phyloP scores from a whole-genome alignment of 2,797 vertebrate species.

The Perodicticus potto region DNA sequence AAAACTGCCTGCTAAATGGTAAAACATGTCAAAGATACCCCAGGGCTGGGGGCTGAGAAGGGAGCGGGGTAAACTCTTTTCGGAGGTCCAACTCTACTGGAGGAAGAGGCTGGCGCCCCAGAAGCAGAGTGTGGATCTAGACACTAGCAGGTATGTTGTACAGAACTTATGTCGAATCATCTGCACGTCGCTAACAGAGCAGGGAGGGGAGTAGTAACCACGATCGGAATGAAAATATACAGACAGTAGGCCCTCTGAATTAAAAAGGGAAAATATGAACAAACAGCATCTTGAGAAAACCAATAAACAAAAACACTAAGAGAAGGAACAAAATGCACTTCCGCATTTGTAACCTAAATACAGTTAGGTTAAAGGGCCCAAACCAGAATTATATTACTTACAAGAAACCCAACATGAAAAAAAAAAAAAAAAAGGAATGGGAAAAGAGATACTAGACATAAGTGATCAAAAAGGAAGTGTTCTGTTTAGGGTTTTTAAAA shows the following conservation, averaged over 20 bases:
- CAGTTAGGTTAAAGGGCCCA: neutral
- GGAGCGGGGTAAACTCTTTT: neutral
- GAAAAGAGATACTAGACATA: neutral
- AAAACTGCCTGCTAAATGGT: neutral
- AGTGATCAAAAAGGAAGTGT: neutral
- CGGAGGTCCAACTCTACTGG: neutral
- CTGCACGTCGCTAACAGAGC: neutral
- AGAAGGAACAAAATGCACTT: neutral
- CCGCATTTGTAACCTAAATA: neutral
- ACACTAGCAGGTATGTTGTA: neutral
- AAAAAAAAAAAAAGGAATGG: neutral
- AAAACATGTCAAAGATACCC: neutral
- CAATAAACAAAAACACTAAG: constrained; percentile 16
- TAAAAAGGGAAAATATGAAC: constrained; percentile 1
- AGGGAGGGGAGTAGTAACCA: neutral
- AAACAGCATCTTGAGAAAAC: neutral
- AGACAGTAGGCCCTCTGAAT: neutral
- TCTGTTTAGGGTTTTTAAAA: neutral
- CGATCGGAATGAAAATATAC: neutral
- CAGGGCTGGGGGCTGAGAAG: neutral
- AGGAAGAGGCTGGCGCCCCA: neutral
- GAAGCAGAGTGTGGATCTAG: neutral
- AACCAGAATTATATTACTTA: neutral
- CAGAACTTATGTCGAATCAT: neutral
- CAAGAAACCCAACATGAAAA: neutral